Evolutionary conservation across 2,113 vertebrate genomes (phyloP).

Genomic region (Calyptomena viridis): DNA sequence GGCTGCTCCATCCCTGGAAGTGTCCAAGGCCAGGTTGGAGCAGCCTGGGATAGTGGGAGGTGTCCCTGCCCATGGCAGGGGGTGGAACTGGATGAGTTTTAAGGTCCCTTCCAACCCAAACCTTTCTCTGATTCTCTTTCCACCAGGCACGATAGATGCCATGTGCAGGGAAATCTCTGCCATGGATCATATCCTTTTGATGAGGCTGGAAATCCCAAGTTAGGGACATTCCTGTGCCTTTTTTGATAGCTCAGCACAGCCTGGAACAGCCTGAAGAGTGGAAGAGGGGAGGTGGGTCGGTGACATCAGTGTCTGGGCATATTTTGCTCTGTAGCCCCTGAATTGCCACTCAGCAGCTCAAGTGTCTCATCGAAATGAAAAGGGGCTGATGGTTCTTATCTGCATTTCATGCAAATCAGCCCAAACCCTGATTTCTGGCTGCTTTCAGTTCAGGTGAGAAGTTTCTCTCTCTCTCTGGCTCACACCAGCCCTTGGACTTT

Average conservation of each 20-base stretch:
- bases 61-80: not conserved
- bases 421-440: not conserved
- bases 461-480: not conserved
- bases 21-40: not conserved
- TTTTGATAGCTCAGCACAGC: not conserved
- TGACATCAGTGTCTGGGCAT: not conserved
- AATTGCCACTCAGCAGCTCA: not conserved
- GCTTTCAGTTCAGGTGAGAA: not conserved
- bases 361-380: not conserved
- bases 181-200: not conserved
- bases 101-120: not conserved
- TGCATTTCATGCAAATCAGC: not conserved
- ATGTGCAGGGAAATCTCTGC: not conserved
- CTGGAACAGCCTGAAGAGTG: not conserved
- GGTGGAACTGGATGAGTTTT: not conserved
- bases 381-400: not conserved
- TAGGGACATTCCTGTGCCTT: not conserved
- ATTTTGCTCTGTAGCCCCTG: not conserved
- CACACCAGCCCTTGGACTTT: not conserved
- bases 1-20: not conserved
- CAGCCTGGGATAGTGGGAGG: not conserved
- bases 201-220: not conserved
- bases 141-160: too few species aligned
- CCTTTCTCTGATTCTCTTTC: not conserved
- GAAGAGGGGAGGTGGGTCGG: not conserved